Base-by-base conservation (phyloP, 2,113 vertebrate species). In the Seriola rivoliana region DNA sequence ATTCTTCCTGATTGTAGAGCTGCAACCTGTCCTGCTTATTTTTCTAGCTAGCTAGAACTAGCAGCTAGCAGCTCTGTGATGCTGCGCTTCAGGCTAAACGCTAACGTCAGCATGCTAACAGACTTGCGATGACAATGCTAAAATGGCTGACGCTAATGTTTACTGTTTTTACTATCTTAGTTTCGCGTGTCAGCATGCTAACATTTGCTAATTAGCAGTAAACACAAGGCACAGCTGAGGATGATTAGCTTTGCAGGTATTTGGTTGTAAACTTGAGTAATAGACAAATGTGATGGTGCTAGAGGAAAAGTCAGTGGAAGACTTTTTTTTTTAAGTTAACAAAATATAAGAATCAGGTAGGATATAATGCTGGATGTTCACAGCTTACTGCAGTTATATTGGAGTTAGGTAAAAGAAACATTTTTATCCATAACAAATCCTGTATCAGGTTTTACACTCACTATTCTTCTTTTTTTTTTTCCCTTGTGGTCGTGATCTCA, bases 401-500 rank as follows among this genome's bases (percentile, higher is more conserved):
- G 48, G 44, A 46, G 44, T 16, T 12, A 12, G 11, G 10, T 44
- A 44, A 44, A 44, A 44, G 10, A 16, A 48, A 48, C 14, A 17
- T 16, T 14, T 17, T 19, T 19, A 7, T 19, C 7, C 17, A 19
- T 13, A 13, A 57, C 23, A 29, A 32, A 59, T 8, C 1, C 58
- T 34, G 50, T 34, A 59, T 34, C 19, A 10, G 17, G 0, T 50
- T 60, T 40, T 12, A 6, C 38, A 34, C 6, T 25, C 23, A 59
- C 17, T 25, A 10, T 81, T 54, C 29, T 12, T 23, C 5, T 46
- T 55, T 25, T 23, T 7, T 46, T 55, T 25, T 1, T 4, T 6
- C n/a, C n/a, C 5, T 16, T 44, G 57, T 5, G 52, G 52, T 67
- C 13, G 7, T 60, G 65, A 71, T 75, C 75, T 86, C 16, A 23